phyloP scores from a whole-genome alignment of 2,797 vertebrate genomes.

The Helostoma temminkii region DNA sequence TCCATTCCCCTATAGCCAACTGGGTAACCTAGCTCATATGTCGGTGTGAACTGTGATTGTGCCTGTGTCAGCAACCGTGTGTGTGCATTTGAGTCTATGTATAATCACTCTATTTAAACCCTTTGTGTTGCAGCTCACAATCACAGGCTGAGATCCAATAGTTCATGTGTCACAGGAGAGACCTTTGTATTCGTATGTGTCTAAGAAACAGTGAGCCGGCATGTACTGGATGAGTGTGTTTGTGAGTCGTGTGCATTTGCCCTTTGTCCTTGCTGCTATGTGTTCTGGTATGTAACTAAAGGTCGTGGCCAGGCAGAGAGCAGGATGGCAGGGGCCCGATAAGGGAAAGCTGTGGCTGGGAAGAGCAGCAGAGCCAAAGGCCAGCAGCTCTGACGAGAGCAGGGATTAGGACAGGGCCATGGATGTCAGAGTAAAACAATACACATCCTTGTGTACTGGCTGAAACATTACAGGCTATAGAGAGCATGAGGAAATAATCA shows the following conservation, averaged over 20 bases:
- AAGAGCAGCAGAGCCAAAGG: constrained; percentile 67
- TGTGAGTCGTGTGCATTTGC: constrained; percentile 70
- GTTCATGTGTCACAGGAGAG: constrained; percentile 20
- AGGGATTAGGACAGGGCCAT: constrained; percentile 41
- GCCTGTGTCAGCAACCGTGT: constrained; percentile 44
- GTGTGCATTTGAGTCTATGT: neutral
- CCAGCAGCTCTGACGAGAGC: constrained; percentile 57
- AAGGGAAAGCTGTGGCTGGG: constrained; percentile 68
- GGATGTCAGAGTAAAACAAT: constrained; percentile 47
- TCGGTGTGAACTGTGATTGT: constrained; percentile 19
- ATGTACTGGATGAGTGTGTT: constrained; percentile 43
- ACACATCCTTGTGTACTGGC: constrained; percentile 36
- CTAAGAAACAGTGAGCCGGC: constrained; percentile 22
- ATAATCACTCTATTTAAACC: neutral
- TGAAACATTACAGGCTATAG: constrained; percentile 30
- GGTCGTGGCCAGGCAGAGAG: constrained; percentile 79
- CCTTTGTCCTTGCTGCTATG: constrained; percentile 85
- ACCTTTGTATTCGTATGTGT: constrained; percentile 34
- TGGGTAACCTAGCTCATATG: constrained; percentile 57
- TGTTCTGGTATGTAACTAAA: constrained; percentile 85
- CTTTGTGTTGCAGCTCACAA: constrained; percentile 19
- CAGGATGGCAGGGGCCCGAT: constrained; percentile 73
- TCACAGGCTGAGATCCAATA: constrained; percentile 8
- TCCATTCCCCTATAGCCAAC: constrained; percentile 24
- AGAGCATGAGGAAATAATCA: constrained; percentile 44